Evolutionary conservation across 2,797 vertebrate species (phyloP), one percentile per base, ranked within the genome.

Genomic region (Sciaenops ocellatus): DNA sequence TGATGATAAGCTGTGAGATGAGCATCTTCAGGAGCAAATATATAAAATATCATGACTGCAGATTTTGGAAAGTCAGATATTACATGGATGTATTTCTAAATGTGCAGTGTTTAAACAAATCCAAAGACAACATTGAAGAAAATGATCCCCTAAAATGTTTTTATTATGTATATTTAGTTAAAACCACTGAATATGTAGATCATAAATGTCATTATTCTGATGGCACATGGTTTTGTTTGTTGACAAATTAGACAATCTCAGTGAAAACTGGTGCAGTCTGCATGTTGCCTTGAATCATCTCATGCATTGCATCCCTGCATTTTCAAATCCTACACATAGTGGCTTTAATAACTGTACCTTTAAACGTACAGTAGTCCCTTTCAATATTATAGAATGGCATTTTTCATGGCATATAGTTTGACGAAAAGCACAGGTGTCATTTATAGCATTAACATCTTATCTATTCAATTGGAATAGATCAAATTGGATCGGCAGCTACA

Each of bases 11-110:
- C 55, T 63, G 6, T 24, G 34, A 63, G 50, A 70, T 55, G 24
- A 72, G 17, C 3, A 57, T 70, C 65, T 52, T 50, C n/a, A 55
- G 12, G 9, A 24, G 16, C 8, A 51, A 51, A 79, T 54, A 46
- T 34, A 30, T 16, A 22, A 13, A 54, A 15, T 9, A 18, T 20
- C 20, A 20, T 4, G 9, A n/a, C 1, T 16, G 15, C 16, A 26
- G n/a, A 9, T 28, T 5, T 18, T 55, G 28, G 5, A 47, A 22
- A 17, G 34, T 62, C 3, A 28, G 30, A 3, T 16, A n/a, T 28
- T 47, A 28, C 4, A 28, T 4, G 26, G 16, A 6, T 56, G 15
- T 10, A 42, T 17, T 67, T 52, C 28, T 41, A 59, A 1, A 44
- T 30, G 17, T 9, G 20, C 5, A 59, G 5, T 41, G 10, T 42